These are phyloP conservation scores for Aldabrachelys gigantea DNA, from an alignment of 2,113 vertebrate genomes.

Conservation along the genomic window DNA sequence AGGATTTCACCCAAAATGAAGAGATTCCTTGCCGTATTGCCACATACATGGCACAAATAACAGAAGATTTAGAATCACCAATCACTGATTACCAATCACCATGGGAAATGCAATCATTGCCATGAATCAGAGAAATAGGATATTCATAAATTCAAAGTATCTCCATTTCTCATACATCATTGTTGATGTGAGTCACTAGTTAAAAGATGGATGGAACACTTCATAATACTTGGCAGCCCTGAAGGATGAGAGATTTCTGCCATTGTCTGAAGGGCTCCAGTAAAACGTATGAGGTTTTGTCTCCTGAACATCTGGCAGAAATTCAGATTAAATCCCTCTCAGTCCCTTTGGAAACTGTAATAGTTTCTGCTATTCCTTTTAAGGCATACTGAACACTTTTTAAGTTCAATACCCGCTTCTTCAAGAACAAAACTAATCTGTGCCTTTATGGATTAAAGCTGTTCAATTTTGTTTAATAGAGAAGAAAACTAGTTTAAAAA, in stretches of 20 bases:
- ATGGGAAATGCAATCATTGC: neutral
- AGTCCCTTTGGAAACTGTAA: neutral
- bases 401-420: neutral
- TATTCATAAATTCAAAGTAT: constrained; percentile 14
- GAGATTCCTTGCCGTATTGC: neutral
- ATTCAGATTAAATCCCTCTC: neutral
- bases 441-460: neutral
- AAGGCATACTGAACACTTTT: neutral
- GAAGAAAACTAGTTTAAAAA: neutral
- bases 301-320: neutral
- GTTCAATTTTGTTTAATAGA: neutral
- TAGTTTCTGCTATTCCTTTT: neutral
- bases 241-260: neutral
- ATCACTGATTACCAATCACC: neutral
- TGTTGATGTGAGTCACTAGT: neutral
- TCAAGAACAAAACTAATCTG: neutral
- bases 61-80: neutral
- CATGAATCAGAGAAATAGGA: neutral
- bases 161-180: neutral
- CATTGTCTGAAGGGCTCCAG: neutral
- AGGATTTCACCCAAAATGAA: neutral
- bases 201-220: neutral
- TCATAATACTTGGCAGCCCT: neutral
- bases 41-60: neutral
- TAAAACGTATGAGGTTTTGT: neutral